Evolutionary conservation across 2,888 invertebrate genomes (phyloP).

Genomic region (Drosophila limbata): DNA sequence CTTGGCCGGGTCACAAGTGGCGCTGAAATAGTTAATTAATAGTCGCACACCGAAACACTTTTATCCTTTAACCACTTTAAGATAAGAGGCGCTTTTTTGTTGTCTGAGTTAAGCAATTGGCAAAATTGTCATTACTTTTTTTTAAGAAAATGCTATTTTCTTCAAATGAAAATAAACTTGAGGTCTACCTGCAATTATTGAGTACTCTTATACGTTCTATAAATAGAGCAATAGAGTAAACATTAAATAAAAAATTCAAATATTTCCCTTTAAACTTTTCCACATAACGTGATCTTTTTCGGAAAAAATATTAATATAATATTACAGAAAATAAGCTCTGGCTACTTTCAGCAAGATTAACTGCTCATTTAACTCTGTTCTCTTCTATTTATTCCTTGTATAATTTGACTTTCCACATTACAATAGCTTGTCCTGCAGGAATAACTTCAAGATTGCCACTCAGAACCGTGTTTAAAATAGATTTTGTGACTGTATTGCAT

Average conservation of each 20-base stretch:
- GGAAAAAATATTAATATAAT: neutral
- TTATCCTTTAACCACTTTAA: neutral
- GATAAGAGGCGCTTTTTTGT: neutral
- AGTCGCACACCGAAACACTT: constrained; percentile 12
- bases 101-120: neutral
- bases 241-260: no score
- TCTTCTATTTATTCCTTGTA: neutral
- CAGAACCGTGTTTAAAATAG: constrained; percentile 17
- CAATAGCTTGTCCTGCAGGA: neutral
- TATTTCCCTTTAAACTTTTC: no score
- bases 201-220: neutral
- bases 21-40: constrained; percentile 54
- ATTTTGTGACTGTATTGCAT: constrained; percentile 45
- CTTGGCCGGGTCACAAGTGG: constrained; percentile 41
- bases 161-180: neutral
- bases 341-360: neutral
- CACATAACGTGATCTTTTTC: no score
- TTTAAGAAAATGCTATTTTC: neutral
- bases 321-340: neutral
- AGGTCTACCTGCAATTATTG: neutral
- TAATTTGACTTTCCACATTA: neutral
- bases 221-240: no score
- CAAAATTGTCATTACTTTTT: neutral
- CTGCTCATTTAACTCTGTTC: neutral
- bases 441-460: constrained; percentile 7